Percentiles rank a stretch among this genome's conserved stretches.
Evolutionary conservation across 2,888 invertebrate genomes (phyloP).

Genomic region (Lochmaea crataegi): DNA sequence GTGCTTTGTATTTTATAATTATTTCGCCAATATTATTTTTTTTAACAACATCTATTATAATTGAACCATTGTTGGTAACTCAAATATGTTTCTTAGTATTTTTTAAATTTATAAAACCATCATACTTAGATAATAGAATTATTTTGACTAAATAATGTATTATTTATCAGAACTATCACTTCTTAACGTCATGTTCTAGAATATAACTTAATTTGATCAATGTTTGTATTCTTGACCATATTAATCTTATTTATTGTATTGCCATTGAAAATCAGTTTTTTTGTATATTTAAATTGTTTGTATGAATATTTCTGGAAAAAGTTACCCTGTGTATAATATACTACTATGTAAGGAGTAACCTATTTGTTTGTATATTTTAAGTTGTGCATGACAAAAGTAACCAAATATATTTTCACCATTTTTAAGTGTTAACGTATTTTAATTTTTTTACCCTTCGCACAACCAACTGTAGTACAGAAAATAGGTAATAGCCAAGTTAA

Average conservation of each 20-base stretch:
- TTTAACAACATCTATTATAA: too few species aligned
- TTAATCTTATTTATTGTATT: slow-evolving; percentile 26
- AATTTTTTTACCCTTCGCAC: neutral
- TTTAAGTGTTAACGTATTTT: slow-evolving; percentile 57
- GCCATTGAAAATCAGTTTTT: slow-evolving; percentile 24
- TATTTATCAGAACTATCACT: slow-evolving; percentile 15
- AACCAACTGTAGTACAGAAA: neutral
- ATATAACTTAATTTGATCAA: slow-evolving; percentile 14
- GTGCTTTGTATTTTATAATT: too few species aligned
- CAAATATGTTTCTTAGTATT: too few species aligned
- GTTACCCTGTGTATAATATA: slow-evolving; percentile 43
- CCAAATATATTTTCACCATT: slow-evolving; percentile 60
- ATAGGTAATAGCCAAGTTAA: too few species aligned
- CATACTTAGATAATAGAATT: too few species aligned
- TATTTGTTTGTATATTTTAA: slow-evolving; percentile 49
- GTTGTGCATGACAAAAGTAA: slow-evolving; percentile 54
- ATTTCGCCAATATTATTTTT: too few species aligned
- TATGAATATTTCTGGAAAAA: slow-evolving; percentile 30
- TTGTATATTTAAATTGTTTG: slow-evolving; percentile 28
- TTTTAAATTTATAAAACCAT: too few species aligned
- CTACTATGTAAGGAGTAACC: slow-evolving; percentile 42
- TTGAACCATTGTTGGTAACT: too few species aligned
- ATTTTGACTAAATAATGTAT: neutral
- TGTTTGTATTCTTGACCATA: slow-evolving; percentile 21
- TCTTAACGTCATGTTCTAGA: slow-evolving; percentile 12